These are phyloP conservation scores for Ichneumon xanthorius DNA, from an alignment of 2,888 invertebrate genomes.

Conservation along the genomic window DNA sequence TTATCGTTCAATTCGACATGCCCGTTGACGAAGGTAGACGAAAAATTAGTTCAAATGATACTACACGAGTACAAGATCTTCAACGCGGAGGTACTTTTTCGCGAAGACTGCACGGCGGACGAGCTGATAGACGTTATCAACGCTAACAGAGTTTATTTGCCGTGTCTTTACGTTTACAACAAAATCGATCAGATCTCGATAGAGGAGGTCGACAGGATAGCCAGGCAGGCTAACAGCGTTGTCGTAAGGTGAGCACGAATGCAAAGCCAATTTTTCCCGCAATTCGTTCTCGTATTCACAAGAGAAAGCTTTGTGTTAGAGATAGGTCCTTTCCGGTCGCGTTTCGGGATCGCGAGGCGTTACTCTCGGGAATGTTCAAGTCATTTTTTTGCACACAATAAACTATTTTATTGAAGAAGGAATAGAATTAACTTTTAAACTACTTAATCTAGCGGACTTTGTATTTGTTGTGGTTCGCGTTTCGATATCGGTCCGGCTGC, in stretches of 20 bases:
- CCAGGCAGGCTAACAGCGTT: slow-evolving; percentile 93
- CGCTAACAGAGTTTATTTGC: slow-evolving; percentile 96
- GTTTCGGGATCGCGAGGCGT: too few species aligned
- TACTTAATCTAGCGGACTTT: too few species aligned
- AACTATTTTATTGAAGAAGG: too few species aligned
- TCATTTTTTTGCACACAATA: too few species aligned
- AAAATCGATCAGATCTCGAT: slow-evolving; percentile 99
- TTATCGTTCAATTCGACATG: slow-evolving; percentile 98
- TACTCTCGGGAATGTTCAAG: too few species aligned
- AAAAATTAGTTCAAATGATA: slow-evolving; percentile 99
- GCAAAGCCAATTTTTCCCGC: neutral
- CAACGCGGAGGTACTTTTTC: slow-evolving; percentile 96
- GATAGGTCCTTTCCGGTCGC: too few species aligned
- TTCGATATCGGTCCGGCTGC: too few species aligned
- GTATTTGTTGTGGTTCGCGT: too few species aligned
- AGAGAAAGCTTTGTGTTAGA: neutral
- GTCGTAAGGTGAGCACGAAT: slow-evolving; percentile 92
- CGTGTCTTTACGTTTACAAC: slow-evolving; percentile 99
- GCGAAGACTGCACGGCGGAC: slow-evolving; percentile 98
- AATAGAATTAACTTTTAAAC: too few species aligned
- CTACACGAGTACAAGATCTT: slow-evolving; percentile 99
- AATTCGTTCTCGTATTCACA: neutral
- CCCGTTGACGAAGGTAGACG: slow-evolving; percentile 95
- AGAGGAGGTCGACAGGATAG: slow-evolving; percentile 98
- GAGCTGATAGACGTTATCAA: slow-evolving; percentile 99